A percentile compares a stretch with the other conserved stretches of the same genome.
Evolutionary conservation across 1,140 invertebrate species (phyloP).

Genomic region (Elymnias hypermnestra): DNA sequence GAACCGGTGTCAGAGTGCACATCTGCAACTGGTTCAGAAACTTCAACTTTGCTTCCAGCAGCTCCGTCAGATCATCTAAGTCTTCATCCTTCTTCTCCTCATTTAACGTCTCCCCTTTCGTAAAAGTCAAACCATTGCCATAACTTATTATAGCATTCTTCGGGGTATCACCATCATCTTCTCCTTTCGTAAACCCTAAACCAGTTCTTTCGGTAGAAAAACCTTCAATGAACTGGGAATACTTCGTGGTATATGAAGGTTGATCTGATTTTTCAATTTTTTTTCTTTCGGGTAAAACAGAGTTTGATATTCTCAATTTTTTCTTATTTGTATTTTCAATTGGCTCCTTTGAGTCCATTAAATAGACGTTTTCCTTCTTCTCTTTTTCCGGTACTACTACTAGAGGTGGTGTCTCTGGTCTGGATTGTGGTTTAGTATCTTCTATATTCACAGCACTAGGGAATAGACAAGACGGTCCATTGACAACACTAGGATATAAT

Average conservation of each 20-base stretch:
- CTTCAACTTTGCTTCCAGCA: conserved; percentile 58
- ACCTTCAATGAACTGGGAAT: conserved; percentile 60
- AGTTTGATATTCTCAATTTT: conserved; percentile 58
- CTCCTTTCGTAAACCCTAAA: conserved; percentile 56
- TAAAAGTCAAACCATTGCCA: conserved; percentile 59
- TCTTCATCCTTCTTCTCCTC: conserved; percentile 58
- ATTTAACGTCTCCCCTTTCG: conserved; percentile 60
- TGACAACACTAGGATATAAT: conserved; percentile 42
- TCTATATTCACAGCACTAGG: conserved; percentile 37
- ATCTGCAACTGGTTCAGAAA: conserved; percentile 52
- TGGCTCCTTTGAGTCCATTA: conserved; percentile 33
- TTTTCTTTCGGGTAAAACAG: conserved; percentile 49
- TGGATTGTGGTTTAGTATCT: conserved; percentile 21
- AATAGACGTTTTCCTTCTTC: conserved; percentile 57
- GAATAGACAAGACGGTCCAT: conserved; percentile 29
- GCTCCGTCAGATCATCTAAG: conserved; percentile 44
- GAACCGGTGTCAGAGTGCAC: conserved; percentile 41
- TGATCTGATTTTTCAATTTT: conserved; percentile 34
- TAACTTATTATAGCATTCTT: conserved; percentile 49
- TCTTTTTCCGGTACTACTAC: conserved; percentile 24
- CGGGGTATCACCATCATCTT: conserved; percentile 29
- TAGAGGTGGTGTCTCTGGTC: conserved; percentile 13
- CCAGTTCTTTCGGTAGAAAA: conserved; percentile 57
- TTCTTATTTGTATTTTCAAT: conserved; percentile 41
- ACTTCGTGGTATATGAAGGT: conserved; percentile 60